These are phyloP conservation scores for Aphaenogaster rudis DNA, from an alignment of 1,140 invertebrate genomes.

Conservation along the genomic window DNA sequence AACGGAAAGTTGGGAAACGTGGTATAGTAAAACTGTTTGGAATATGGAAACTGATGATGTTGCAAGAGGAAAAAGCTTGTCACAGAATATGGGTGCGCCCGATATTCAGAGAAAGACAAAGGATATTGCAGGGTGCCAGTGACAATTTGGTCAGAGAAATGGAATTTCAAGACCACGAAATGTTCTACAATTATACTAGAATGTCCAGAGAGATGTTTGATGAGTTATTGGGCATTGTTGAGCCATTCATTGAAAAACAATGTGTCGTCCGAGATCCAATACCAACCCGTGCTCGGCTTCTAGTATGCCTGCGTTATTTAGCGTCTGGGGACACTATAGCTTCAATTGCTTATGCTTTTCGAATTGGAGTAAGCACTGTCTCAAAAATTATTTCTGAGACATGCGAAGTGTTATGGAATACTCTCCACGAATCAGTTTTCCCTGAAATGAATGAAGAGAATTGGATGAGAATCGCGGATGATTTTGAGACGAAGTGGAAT, in stretches of 20 bases:
- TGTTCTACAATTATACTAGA: constrained; percentile 48
- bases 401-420: neutral
- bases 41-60: neutral
- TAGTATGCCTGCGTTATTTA: constrained; percentile 2
- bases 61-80: neutral
- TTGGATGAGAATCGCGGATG: neutral
- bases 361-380: neutral
- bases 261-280: constrained; percentile 22
- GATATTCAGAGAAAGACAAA: constrained; percentile 6
- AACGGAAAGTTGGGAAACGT: neutral
- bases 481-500: too few species aligned
- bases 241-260: constrained; percentile 8
- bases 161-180: constrained; percentile 16
- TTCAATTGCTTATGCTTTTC: neutral
- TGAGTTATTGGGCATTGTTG: constrained; percentile 35
- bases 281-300: constrained; percentile 14
- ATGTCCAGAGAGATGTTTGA: constrained; percentile 31
- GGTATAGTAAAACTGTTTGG: constrained; percentile 8
- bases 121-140: constrained; percentile 21
- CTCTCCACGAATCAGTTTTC: constrained; percentile 2
- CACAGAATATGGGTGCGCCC: constrained; percentile 12
- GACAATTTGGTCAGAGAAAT: constrained; percentile 31
- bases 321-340: neutral
- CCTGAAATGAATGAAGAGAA: neutral
- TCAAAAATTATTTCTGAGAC: neutral